These are phyloP conservation scores for Phortica magna DNA, from an alignment of 2,888 invertebrate species.

Conservation along the genomic window DNA sequence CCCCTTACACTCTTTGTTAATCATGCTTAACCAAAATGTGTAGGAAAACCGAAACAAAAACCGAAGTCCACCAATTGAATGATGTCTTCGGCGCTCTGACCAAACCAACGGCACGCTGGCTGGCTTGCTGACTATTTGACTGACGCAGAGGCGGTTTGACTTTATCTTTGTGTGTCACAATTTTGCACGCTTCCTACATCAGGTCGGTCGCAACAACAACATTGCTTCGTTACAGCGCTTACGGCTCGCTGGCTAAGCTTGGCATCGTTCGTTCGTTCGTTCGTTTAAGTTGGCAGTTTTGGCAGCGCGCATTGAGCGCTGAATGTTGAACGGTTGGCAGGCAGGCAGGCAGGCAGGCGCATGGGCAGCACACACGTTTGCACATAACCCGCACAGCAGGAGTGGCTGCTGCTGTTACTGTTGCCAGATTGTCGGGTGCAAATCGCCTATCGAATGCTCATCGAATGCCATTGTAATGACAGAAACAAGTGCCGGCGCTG, in stretches of 20 bases:
- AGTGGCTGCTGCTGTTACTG: constrained; percentile 8
- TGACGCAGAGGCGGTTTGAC: constrained; percentile 36
- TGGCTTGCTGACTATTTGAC: background rate
- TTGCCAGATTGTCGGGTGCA: background rate
- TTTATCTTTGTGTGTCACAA: constrained; percentile 70
- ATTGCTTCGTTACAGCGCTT: background rate
- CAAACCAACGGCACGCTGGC: background rate
- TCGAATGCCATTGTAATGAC: constrained; percentile 13
- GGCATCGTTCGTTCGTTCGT: background rate
- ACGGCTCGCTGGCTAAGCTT: background rate
- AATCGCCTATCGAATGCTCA: constrained; percentile 33
- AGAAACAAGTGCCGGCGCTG: constrained; percentile 41
- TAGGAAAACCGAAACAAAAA: background rate
- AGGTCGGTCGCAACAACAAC: background rate
- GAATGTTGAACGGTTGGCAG: constrained; percentile 39
- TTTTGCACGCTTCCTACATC: constrained; percentile 59
- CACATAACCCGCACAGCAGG: constrained; percentile 22
- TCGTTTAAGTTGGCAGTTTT: background rate
- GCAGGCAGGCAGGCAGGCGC: constrained; percentile 32
- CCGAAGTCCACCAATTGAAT: background rate
- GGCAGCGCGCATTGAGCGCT: constrained; percentile 3
- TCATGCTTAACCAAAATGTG: no score
- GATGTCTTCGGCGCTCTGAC: background rate
- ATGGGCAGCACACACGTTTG: background rate
- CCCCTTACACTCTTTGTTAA: background rate